A percentile compares a stretch with the other conserved stretches of the same genome.
These are phyloP conservation scores for Sylvia borin DNA, from an alignment of 2,797 vertebrate genomes.

Conservation along the genomic window DNA sequence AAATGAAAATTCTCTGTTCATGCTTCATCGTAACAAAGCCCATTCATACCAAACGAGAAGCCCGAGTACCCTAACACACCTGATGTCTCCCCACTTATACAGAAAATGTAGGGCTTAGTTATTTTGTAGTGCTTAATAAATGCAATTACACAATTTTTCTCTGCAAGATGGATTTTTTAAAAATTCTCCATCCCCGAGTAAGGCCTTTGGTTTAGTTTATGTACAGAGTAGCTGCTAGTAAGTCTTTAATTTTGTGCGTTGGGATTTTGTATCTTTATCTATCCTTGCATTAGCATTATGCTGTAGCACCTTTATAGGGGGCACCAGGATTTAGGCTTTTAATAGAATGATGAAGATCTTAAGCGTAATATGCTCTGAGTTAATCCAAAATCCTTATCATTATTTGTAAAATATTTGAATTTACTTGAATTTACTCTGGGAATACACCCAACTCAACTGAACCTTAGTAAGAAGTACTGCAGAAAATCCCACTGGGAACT, in stretches of 20 bases:
- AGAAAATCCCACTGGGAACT: neutral
- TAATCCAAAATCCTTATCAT: neutral
- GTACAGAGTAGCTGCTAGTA: neutral
- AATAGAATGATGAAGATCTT: neutral
- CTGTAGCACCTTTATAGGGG: neutral
- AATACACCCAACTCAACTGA: neutral
- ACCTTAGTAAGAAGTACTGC: neutral
- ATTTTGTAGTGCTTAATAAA: neutral
- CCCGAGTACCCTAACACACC: neutral
- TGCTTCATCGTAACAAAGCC: neutral
- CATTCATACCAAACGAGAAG: neutral
- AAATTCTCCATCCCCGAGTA: neutral
- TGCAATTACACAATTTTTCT: neutral
- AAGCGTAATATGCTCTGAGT: neutral
- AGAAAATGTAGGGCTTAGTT: neutral
- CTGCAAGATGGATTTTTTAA: neutral
- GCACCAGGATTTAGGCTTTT: neutral
- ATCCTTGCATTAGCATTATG: neutral
- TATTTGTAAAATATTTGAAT: neutral
- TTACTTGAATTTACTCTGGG: neutral
- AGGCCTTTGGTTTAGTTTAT: neutral
- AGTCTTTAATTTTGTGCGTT: neutral
- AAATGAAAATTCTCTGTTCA: neutral
- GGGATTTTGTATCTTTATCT: neutral
- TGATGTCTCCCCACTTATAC: fast-evolving